These are phyloP conservation scores for Aurelia coerulea DNA, from an alignment of 30 jellyfish, hydroid and myxozoan species.

Conservation along the genomic window DNA sequence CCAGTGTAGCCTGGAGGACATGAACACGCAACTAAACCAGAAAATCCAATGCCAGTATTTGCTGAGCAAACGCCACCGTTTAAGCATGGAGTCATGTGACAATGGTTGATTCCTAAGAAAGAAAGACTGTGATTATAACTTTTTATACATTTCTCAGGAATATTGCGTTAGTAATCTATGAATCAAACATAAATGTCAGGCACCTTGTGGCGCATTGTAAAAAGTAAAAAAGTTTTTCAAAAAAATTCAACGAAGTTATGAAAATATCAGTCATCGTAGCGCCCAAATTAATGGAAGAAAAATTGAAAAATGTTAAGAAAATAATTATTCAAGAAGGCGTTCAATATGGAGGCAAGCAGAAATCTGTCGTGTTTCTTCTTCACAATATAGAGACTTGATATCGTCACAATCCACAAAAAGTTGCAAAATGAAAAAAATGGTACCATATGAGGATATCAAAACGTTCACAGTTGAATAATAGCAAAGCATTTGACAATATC, in stretches of 20 bases:
- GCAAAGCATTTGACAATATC: too few relatives aligned
- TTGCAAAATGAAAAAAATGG: not conserved
- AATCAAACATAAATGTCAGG: too few relatives aligned
- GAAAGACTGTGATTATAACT: not conserved
- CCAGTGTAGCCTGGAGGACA: constrained; percentile 96
- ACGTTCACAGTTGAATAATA: too few relatives aligned
- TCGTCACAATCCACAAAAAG: not conserved
- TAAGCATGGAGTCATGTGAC: constrained; percentile 94
- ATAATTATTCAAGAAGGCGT: not conserved
- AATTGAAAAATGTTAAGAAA: not conserved
- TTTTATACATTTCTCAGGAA: too few relatives aligned
- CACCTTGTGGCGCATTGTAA: too few relatives aligned
- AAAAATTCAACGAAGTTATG: too few relatives aligned
- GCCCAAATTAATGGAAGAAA: too few relatives aligned
- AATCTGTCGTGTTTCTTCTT: not conserved
- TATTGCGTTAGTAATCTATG: too few relatives aligned
- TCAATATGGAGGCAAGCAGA: not conserved
- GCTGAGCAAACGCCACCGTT: constrained; percentile 93
- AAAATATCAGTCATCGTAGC: too few relatives aligned
- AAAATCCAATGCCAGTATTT: constrained; percentile 66
- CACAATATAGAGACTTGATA: not conserved
- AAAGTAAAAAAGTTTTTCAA: too few relatives aligned
- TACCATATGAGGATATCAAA: not conserved
- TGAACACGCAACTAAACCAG: constrained; percentile 80
- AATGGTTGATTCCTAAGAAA: constrained; percentile 80